A percentile compares a stretch with the other conserved stretches of the same genome.
These are phyloP conservation scores for Condylura cristata DNA, from an alignment of 2,113 vertebrate genomes.

Conservation along the genomic window DNA sequence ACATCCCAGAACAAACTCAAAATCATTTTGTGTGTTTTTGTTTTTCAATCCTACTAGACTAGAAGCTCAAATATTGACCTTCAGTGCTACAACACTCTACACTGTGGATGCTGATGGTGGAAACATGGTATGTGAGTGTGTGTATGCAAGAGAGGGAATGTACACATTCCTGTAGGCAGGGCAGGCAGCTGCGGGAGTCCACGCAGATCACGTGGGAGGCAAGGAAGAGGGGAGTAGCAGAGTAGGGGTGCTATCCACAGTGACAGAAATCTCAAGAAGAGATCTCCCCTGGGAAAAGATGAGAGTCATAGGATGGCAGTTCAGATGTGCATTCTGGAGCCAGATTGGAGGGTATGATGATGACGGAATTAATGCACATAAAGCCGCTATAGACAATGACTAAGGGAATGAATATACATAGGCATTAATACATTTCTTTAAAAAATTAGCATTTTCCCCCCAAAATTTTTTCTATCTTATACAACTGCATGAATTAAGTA, in stretches of 20 bases:
- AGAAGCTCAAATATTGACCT: background rate
- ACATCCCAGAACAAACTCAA: background rate
- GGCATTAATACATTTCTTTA: too few relatives aligned
- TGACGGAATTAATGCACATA: background rate
- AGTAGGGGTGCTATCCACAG: too few relatives aligned
- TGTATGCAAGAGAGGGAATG: background rate
- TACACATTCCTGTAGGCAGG: background rate
- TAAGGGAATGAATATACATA: background rate
- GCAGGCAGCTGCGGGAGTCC: background rate
- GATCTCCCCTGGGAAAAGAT: background rate
- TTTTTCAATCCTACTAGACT: background rate
- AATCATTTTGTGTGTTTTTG: background rate
- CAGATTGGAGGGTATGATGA: background rate
- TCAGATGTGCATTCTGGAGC: background rate
- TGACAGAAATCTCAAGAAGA: background rate
- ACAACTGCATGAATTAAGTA: background rate
- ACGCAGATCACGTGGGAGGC: fast-evolving
- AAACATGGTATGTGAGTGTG: background rate
- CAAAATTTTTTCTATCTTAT: background rate
- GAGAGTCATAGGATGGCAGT: background rate
- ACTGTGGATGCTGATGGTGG: background rate
- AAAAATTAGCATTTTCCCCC: background rate
- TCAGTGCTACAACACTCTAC: background rate
- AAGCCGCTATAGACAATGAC: background rate
- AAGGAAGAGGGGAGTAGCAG: too few relatives aligned